phyloP scores from a whole-genome alignment of 2,797 vertebrate species.

The Taenioides sp. region DNA sequence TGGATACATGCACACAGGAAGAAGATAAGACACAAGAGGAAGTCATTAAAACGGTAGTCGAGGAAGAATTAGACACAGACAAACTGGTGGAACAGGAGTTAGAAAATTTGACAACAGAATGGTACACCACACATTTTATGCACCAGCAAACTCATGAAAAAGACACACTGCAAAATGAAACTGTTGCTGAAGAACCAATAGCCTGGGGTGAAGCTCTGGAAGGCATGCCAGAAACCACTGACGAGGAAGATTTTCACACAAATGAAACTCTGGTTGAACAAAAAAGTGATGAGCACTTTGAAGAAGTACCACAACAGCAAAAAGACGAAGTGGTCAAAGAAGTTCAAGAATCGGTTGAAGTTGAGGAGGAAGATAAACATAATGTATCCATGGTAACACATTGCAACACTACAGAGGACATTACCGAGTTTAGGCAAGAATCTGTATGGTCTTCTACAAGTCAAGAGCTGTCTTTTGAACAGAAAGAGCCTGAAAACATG shows the following conservation, averaged over 20 bases:
- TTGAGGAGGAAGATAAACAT: background rate
- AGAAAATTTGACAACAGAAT: slow-evolving; percentile 52
- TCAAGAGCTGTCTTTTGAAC: slow-evolving; percentile 19
- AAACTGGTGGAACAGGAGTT: slow-evolving; percentile 63
- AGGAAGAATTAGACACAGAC: slow-evolving; percentile 57
- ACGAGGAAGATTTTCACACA: background rate
- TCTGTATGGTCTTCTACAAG: background rate
- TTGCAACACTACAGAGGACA: background rate
- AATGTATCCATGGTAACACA: background rate
- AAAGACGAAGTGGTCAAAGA: background rate
- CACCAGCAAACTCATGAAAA: slow-evolving; percentile 22
- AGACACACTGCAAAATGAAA: background rate
- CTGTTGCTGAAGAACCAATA: background rate
- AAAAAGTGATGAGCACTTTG: background rate
- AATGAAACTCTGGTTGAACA: background rate
- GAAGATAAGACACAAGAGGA: slow-evolving; percentile 36
- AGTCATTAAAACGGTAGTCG: background rate
- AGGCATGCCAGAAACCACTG: slow-evolving; percentile 1
- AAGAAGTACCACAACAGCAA: background rate
- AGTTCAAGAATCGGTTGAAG: background rate
- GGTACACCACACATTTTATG: slow-evolving; percentile 47
- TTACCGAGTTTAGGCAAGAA: background rate
- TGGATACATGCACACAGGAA: rapidly evolving
- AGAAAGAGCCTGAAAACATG: slow-evolving; percentile 23
- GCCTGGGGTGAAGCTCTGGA: slow-evolving; percentile 19